These are phyloP conservation scores for Calliopsis andreniformis DNA, from an alignment of 1,140 invertebrate genomes.

Conservation along the genomic window DNA sequence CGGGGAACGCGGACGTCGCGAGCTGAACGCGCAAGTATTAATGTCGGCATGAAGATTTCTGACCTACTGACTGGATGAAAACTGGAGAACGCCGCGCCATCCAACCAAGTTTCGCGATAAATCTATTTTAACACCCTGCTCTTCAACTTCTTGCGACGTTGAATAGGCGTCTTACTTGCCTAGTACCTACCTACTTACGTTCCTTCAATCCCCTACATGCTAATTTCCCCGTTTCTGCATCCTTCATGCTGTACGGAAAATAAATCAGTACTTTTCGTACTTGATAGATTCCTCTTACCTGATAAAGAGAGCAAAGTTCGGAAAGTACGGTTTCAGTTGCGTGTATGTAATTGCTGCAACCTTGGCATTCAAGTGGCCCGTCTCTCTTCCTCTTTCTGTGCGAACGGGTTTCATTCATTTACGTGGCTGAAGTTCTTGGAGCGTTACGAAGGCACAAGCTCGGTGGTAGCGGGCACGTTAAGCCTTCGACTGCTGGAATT, in stretches of 20 bases:
- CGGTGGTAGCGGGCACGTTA: not conserved
- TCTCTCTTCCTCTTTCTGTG: slow-evolving; percentile 46
- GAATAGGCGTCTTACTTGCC: no score
- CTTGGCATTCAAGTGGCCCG: slow-evolving; percentile 39
- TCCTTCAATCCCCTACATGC: no score
- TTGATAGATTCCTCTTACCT: no score
- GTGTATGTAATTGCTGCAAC: slow-evolving; percentile 45
- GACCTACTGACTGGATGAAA: not conserved
- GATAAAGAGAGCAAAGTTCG: not conserved
- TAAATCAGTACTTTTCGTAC: no score
- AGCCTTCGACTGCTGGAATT: slow-evolving; percentile 6
- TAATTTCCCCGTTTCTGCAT: no score
- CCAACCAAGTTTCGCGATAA: not conserved
- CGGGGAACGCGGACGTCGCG: slow-evolving; percentile 13
- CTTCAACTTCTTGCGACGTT: no score
- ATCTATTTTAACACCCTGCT: no score
- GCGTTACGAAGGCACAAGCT: slow-evolving; percentile 29
- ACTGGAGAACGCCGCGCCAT: not conserved
- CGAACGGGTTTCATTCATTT: slow-evolving; percentile 56
- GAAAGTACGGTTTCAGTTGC: slow-evolving; percentile 21
- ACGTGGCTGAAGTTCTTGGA: slow-evolving; percentile 39
- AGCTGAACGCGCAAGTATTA: slow-evolving; percentile 9
- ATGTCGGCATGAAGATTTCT: not conserved
- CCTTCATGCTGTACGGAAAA: no score
- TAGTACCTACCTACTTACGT: no score